Evolutionary conservation across 1,140 invertebrate species (phyloP), one percentile per base, ranked within the genome.

Genomic region (Bathynomus jamesi): DNA sequence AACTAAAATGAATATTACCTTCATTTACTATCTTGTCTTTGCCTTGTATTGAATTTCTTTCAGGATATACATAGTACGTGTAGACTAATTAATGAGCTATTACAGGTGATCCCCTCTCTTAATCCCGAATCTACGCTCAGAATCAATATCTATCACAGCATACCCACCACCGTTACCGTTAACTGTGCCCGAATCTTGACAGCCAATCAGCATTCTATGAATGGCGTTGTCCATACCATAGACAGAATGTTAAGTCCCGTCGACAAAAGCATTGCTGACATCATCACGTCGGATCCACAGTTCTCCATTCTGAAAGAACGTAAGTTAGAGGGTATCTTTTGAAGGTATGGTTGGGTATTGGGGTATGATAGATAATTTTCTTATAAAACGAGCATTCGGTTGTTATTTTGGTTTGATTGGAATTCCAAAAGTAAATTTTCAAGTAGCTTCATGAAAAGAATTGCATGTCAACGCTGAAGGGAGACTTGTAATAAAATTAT

Each of bases 101-200:
- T n/a, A n/a, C 67, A 83, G 81, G 78, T 84, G 8, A 65, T 85
- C 4, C 78, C 80, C 11, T 86, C 84, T 53, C 81, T 83, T 67
- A 83, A 85, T 72, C 78, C 83, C 4, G 82, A 84, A 67, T 84
- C 84, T 68, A 83, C 82, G 40, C 85, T 88, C 67, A 82, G 87
- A 63, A 85, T 89, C 74, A 89, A 89, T 78, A 83, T 85, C 32
- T 89, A 87, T 79, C 82, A 84, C 70, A 81, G 81, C 13, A 78
- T 79, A 61, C 76, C 81, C 67, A 80, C 81, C 76, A 68, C 82
- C 79, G 76, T 82, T 62, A 86, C 86, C 13, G 84, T 83, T 21
- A 87, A 87, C 75, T 87, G 86, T 78, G 83, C 84, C 32, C 81
- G 79, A 40, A 61, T 84, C 10, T 80, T 74, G 13, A 65, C 46